phyloP scores from a whole-genome alignment of 2,113 vertebrate species.

The Xiphophorus couchianus region DNA sequence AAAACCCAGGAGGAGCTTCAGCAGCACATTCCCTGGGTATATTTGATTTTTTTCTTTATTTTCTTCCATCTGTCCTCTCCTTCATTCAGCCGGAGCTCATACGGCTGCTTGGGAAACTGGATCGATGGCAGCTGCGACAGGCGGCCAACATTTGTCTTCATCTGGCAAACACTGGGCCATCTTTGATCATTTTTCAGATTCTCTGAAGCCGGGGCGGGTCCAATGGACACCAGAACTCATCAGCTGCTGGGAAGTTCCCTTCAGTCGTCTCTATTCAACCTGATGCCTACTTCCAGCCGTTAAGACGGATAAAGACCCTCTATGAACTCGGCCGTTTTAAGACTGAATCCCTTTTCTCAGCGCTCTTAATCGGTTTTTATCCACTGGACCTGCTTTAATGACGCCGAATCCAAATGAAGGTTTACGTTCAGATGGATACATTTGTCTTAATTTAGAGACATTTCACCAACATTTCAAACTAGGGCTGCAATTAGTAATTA shows the following conservation, averaged over 20 bases:
- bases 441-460: no score
- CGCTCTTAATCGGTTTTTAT: not conserved
- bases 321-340: not conserved
- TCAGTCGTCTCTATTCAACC: not conserved
- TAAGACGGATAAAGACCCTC: not conserved
- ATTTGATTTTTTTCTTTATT: rapidly evolving
- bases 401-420: no score
- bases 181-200: not conserved
- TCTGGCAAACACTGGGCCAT: not conserved
- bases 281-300: not conserved
- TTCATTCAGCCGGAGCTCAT: not conserved
- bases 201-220: no score
- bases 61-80: not conserved
- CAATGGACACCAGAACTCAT: not conserved
- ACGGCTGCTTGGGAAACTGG: not conserved
- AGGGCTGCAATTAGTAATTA: no score
- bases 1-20: not conserved
- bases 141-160: conserved; percentile 14
- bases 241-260: not conserved
- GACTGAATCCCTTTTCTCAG: no score
- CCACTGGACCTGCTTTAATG: not conserved
- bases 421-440: no score
- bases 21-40: no score
- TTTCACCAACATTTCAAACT: no score
- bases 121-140: conserved; percentile 11